phyloP scores from a whole-genome alignment of 1,140 invertebrate genomes.

The Anastrepha obliqua region DNA sequence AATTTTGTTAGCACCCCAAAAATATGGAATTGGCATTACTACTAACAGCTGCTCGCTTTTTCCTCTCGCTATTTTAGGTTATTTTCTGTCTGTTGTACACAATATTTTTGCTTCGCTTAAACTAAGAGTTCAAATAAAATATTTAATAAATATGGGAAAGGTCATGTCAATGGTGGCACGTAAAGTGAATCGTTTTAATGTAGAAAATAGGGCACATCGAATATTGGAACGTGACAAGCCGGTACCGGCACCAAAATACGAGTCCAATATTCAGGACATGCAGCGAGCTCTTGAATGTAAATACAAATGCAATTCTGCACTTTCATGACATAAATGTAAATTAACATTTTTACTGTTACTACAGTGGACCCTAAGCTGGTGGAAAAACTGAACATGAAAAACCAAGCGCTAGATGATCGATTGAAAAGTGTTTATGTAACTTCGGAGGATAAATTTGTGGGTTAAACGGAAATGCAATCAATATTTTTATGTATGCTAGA shows the following conservation, averaged over 20 bases:
- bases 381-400: conserved; percentile 78
- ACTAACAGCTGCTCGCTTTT: neutral
- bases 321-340: neutral
- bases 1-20: too few relatives aligned
- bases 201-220: conserved; percentile 82
- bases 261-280: conserved; percentile 78
- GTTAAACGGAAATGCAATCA: conserved; percentile 54
- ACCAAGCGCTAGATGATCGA: conserved; percentile 77
- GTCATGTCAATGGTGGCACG: conserved; percentile 74
- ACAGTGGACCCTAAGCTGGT: conserved; percentile 79
- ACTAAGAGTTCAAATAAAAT: neutral
- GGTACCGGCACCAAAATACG: conserved; percentile 79
- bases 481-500: neutral
- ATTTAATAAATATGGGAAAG: conserved; percentile 76
- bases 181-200: conserved; percentile 79
- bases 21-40: neutral
- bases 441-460: conserved; percentile 76
- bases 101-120: neutral
- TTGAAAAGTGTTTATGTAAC: conserved; percentile 83
- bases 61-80: neutral
- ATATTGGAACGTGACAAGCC: conserved; percentile 81
- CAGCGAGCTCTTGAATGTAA: conserved; percentile 78
- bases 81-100: neutral
- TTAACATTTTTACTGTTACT: conserved; percentile 57
- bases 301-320: conserved; percentile 54